Base-by-base conservation (phyloP, 1,140 invertebrate genomes). In the Eciton burchellii region DNA sequence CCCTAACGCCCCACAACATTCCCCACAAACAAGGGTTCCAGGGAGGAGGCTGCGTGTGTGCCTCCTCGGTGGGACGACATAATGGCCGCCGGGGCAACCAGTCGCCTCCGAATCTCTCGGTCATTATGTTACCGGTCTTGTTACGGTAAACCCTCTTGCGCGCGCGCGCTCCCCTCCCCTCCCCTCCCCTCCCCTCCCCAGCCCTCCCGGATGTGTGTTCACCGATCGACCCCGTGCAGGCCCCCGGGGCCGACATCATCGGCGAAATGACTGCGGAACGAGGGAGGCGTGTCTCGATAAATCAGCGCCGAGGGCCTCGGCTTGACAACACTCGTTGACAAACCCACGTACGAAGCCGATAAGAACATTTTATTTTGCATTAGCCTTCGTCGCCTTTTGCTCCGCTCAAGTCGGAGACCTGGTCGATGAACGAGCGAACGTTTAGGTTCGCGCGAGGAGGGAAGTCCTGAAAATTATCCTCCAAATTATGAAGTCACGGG, bases 91-190 rank as follows among this genome's bases (percentile, higher is more conserved):
- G 26, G 63, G 47, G 73, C 47, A 76, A 26, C 74, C 74, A 56
- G 74, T 79, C 72, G 57, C 57, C 43, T 60, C 72, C 57, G 70
- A 59, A 62, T 82, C 43, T 68, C 70, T 56, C 57, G 45, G 57
- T 77, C 73, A 82, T 83, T 83, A 65, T 83, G 81, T 83, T 83
- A 65, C 71, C 81, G 72, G 81, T 66, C 81, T 83, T 82, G 81
- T 83, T 83, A 83, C 81, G 72, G 45, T 65, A 82, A 83, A 83
- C 41, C 49, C n/a, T n/a, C n/a, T n/a, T n/a, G n/a, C n/a, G n/a
- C n/a, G n/a, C n/a, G n/a, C n/a, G n/a, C n/a, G n/a, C n/a, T n/a
- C n/a, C n/a, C n/a, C n/a, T n/a, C n/a, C n/a, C n/a, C n/a, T n/a
- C n/a, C n/a, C n/a, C n/a, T n/a, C n/a, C n/a, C n/a, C n/a, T n/a